Percentiles rank a stretch among this genome's conserved stretches.
phyloP scores from a whole-genome alignment of 2,113 vertebrate species.

The Eolophus roseicapilla region DNA sequence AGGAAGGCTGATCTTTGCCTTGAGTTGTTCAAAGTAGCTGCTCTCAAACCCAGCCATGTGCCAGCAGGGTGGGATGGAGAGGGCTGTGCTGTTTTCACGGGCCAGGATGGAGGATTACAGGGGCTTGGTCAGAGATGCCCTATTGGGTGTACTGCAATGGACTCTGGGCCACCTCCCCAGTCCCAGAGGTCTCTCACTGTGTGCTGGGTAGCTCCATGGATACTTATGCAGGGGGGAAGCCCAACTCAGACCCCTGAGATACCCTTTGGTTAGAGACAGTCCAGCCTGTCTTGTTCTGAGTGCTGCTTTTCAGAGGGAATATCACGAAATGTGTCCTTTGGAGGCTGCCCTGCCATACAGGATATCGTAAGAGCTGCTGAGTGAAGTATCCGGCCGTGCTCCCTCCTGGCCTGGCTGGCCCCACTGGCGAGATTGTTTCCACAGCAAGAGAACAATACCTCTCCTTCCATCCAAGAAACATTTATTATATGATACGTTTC shows the following conservation, averaged over 20 bases:
- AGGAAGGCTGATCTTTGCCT: background rate
- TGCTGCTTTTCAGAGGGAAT: background rate
- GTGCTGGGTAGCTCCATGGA: rapidly evolving
- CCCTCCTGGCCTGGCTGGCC: slow-evolving; percentile 20
- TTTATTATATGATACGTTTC: slow-evolving; percentile 53
- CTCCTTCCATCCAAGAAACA: slow-evolving; percentile 60
- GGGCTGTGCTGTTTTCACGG: background rate
- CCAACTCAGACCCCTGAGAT: background rate
- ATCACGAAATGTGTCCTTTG: background rate
- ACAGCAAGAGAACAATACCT: slow-evolving; percentile 55
- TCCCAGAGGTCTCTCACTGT: rapidly evolving
- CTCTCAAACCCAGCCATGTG: rapidly evolving
- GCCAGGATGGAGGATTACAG: rapidly evolving
- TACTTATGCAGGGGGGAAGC: background rate
- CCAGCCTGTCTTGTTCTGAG: background rate
- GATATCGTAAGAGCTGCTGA: background rate
- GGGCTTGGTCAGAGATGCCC: background rate
- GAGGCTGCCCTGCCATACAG: background rate
- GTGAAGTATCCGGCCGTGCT: background rate
- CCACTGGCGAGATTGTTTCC: slow-evolving; percentile 9
- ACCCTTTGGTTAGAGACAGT: rapidly evolving
- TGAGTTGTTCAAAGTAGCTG: background rate
- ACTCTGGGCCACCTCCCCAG: background rate
- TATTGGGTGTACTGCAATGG: background rate
- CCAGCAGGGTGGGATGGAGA: rapidly evolving